A percentile compares a stretch with the other conserved stretches of the same genome.
These are phyloP conservation scores for Megastigmus dorsalis DNA, from an alignment of 2,888 invertebrate species.

Conservation along the genomic window DNA sequence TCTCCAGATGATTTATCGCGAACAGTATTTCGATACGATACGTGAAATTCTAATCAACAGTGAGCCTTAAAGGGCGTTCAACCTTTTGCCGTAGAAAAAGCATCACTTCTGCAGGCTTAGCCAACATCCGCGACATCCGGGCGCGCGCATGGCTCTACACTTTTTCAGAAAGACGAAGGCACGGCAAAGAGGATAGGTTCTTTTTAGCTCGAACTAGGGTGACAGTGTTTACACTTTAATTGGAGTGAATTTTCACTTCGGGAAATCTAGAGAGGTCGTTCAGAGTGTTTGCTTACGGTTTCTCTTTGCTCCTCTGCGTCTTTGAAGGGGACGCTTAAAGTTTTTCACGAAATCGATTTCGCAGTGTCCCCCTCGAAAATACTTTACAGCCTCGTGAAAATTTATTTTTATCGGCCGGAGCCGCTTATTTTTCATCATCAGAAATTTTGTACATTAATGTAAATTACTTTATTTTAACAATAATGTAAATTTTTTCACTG, in stretches of 20 bases:
- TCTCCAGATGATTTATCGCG: too few relatives aligned
- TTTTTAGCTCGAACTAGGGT: constrained; percentile 11
- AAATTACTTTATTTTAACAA: constrained; percentile 1
- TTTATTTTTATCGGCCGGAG: not conserved
- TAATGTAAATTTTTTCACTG: too few relatives aligned
- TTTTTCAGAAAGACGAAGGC: not conserved
- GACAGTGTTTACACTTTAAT: constrained; percentile 39
- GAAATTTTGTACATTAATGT: not conserved
- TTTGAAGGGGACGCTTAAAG: not conserved
- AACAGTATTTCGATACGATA: too few relatives aligned
- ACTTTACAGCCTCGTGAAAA: constrained; percentile 17
- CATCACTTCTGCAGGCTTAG: not conserved
- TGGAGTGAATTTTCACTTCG: constrained; percentile 39
- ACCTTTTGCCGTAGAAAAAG: too few relatives aligned
- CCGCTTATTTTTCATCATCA: not conserved
- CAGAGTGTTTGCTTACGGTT: constrained; percentile 32
- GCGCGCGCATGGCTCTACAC: too few relatives aligned
- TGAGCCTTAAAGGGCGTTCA: too few relatives aligned
- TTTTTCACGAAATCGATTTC: constrained; percentile 26
- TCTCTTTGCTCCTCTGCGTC: not conserved
- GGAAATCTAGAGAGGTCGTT: constrained; percentile 29
- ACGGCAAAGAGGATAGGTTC: too few relatives aligned
- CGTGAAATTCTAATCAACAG: too few relatives aligned
- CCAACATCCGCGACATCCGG: constrained; percentile 12
- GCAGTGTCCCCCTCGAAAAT: not conserved